These are phyloP conservation scores for Caerostris darwini DNA, from an alignment of 1,140 invertebrate genomes.

Conservation along the genomic window DNA sequence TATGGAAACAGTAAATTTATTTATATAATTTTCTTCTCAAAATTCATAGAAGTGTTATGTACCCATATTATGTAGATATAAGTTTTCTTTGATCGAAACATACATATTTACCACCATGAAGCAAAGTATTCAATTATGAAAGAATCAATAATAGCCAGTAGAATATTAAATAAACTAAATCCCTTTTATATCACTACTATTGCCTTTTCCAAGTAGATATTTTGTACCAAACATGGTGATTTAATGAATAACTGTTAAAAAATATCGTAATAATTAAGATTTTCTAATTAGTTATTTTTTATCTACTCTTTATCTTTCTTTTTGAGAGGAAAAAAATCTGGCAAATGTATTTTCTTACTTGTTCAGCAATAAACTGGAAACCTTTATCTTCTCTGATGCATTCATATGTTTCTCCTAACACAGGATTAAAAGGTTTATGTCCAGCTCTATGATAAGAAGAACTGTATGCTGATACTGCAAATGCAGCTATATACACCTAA, in stretches of 20 bases:
- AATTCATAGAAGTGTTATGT: too few species aligned
- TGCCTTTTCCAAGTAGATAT: too few species aligned
- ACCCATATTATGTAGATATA: too few species aligned
- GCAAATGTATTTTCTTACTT: conserved; percentile 82
- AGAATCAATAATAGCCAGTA: too few species aligned
- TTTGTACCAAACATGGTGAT: too few species aligned
- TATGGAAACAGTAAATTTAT: too few species aligned
- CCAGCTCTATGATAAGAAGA: conserved; percentile 89
- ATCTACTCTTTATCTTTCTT: background rate
- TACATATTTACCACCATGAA: background rate
- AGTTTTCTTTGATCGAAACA: too few species aligned
- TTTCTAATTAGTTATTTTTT: background rate
- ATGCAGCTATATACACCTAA: conserved; percentile 88
- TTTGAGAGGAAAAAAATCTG: background rate
- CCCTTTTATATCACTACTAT: too few species aligned
- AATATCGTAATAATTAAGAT: background rate
- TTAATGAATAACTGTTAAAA: too few species aligned
- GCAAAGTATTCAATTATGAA: too few species aligned
- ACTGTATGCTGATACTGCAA: conserved; percentile 91
- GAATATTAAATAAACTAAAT: too few species aligned
- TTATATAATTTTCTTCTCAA: too few species aligned
- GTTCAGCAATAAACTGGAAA: conserved; percentile 88
- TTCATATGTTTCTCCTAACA: conserved; percentile 93
- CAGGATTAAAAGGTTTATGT: conserved; percentile 93
- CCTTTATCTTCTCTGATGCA: conserved; percentile 89